These are phyloP conservation scores for Gopherus flavomarginatus DNA, from an alignment of 2,113 vertebrate species.

Conservation along the genomic window DNA sequence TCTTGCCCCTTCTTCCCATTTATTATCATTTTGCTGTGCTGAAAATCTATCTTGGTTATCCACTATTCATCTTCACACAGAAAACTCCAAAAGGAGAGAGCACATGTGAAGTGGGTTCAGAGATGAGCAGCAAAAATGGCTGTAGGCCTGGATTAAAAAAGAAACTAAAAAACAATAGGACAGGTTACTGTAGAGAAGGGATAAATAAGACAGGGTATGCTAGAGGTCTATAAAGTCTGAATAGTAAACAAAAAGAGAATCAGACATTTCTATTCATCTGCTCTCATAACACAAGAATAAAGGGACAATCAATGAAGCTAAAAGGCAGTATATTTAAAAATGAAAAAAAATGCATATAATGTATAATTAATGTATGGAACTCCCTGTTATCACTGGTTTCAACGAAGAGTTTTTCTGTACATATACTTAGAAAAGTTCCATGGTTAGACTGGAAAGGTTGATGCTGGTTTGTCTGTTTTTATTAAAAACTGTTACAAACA, in stretches of 20 bases:
- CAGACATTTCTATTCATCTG: not conserved
- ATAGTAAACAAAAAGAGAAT: not conserved
- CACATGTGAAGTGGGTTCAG: not conserved
- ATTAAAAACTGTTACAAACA: not conserved
- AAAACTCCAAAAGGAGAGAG: not conserved
- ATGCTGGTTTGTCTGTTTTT: not conserved
- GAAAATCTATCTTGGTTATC: not conserved
- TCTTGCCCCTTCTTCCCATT: not conserved
- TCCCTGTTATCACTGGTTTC: not conserved
- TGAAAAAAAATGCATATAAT: not conserved
- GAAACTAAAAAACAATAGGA: not conserved
- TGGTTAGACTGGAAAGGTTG: not conserved
- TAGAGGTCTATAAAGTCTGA: not conserved
- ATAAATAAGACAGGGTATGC: not conserved
- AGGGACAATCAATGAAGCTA: not conserved
- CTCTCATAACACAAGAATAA: slow-evolving; percentile 13
- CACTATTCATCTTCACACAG: not conserved
- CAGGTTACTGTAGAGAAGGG: not conserved
- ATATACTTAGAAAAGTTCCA: not conserved
- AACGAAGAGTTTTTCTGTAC: not conserved
- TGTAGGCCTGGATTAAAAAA: not conserved
- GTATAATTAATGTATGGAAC: not conserved
- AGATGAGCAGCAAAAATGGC: slow-evolving; percentile 9
- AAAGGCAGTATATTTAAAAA: not conserved
- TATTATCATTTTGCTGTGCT: not conserved